These are phyloP conservation scores for Heterochromis multidens DNA, from an alignment of 2,113 vertebrate genomes.

Conservation along the genomic window DNA sequence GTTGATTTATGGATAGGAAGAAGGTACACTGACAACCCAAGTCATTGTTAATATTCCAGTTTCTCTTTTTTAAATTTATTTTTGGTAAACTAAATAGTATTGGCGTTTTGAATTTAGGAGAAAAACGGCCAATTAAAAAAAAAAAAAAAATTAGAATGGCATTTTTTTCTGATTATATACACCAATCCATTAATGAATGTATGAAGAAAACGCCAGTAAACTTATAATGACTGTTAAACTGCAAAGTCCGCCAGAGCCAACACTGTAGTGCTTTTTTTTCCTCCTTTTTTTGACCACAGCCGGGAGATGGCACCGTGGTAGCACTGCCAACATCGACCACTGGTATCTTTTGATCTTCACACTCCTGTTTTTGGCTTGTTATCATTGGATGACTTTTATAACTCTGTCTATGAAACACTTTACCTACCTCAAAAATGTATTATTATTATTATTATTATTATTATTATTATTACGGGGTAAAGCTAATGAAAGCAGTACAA, in stretches of 20 bases:
- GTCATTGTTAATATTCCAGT: background rate
- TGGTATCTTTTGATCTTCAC: background rate
- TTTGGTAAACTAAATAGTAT: background rate
- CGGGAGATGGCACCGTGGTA: background rate
- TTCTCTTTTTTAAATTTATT: fast-evolving
- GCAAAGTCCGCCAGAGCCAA: no score
- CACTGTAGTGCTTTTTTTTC: background rate
- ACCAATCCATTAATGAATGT: background rate
- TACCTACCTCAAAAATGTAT: no score
- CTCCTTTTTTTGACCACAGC: no score
- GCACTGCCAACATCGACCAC: background rate
- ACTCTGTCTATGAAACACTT: background rate
- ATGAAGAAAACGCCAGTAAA: no score
- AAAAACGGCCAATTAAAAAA: no score
- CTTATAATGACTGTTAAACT: no score
- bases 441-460: no score
- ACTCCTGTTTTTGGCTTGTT: background rate
- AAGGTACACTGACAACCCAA: no score
- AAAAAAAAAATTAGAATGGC: no score
- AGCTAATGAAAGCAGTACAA: background rate
- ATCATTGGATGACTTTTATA: background rate
- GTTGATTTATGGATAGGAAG: no score
- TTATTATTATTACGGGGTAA: no score
- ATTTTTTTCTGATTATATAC: background rate
- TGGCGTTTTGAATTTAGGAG: background rate